A percentile compares a stretch with the other conserved stretches of the same genome.
Conservation (phyloP, 2,888 invertebrate species). For the Lasioglossum villosulum region DNA sequence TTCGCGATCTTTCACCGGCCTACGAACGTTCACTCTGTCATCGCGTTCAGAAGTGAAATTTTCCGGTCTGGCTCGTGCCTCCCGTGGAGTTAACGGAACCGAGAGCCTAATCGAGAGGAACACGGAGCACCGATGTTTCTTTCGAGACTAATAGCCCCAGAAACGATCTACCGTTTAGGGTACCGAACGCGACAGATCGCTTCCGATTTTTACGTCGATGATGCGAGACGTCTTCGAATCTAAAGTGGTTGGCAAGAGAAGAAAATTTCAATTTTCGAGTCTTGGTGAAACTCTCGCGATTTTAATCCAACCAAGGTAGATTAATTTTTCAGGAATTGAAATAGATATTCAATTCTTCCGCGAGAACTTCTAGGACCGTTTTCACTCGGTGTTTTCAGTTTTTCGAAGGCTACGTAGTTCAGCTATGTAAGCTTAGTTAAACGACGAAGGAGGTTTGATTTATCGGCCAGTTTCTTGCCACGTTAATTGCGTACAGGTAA, state of each 20-base stretch:
- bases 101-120: neutral
- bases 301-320: no score
- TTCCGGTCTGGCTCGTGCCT: conserved; percentile 1
- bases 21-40: conserved; percentile 10
- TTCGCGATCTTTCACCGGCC: conserved; percentile 32
- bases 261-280: neutral
- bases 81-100: neutral
- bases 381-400: neutral
- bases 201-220: neutral
- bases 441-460: neutral
- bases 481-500: no score
- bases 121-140: neutral
- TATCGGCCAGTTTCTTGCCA: neutral
- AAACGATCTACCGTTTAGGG: neutral
- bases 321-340: neutral
- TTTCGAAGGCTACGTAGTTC: no score
- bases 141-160: neutral
- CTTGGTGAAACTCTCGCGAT: neutral
- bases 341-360: neutral
- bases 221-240: neutral
- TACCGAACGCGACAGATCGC: neutral
- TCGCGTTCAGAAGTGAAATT: conserved; percentile 48
- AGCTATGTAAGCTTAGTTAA: neutral
- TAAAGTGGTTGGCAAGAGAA: neutral
- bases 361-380: neutral